Evolutionary conservation across 2,888 invertebrate genomes (phyloP), one percentile per base, ranked within the genome.

Genomic region (Cataglyphis albicans): DNA sequence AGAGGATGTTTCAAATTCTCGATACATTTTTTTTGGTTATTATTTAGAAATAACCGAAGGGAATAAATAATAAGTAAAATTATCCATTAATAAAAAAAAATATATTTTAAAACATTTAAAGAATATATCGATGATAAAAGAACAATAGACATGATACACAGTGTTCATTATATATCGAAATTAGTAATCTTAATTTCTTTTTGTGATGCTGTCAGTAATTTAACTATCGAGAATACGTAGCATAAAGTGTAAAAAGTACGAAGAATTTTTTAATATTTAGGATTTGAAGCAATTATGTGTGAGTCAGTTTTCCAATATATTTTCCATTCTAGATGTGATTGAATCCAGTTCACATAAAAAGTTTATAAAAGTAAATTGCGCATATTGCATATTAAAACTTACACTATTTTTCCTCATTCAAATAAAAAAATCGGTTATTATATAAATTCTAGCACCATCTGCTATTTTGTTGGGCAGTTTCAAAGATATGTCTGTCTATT

Each of bases 251-350:
- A 63, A 74, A 44, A 48, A 63, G 32, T 32, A 63, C 5, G 32
- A 74, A 63, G 61, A n/a, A 44, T 41, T 44, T n/a, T 41, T 12
- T 15, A 61, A 73, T 44, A 59, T 72, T 44, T 57, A 41, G 61
- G 10, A 1, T 32, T 63, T 29, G n/a, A 7, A 41, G 21, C 41
- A 5, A 61, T 32, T 73, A 18, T 15, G 1, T 52, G n/a, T 61
- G 15, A 21, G 10, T 55, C 5, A 5, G 25, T 44, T 74, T 9
- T 15, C 32, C 32, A 44, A 41, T 44, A 12, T 25, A 72, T 6
- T 35, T 41, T 61, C 2, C 7, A 29, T 44, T 61, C 32, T 32
- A 2, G 6, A 48, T 10, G n/a, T 44, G 18, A 44, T 21, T 61
- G 9, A 32, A 61, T 29, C n/a, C n/a, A 6, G 41, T n/a, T 21